Evolutionary conservation across 2,797 vertebrate species (phyloP).

Genomic region (Amblyopsis hoosieri): DNA sequence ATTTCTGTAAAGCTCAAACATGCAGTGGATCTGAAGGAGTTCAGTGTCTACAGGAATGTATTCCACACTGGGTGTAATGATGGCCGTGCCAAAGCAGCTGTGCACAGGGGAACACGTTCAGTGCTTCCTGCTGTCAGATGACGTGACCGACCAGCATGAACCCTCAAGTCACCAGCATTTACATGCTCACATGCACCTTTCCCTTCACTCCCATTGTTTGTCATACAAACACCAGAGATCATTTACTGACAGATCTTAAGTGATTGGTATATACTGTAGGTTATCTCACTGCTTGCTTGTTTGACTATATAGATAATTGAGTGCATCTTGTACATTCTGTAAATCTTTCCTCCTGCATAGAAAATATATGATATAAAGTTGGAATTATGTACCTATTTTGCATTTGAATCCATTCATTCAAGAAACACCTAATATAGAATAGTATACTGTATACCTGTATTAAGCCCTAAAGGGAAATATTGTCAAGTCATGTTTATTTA

Average conservation of each 20-base stretch:
- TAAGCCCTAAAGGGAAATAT: too few species aligned
- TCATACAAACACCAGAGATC: slow-evolving; percentile 75
- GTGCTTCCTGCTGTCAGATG: slow-evolving; percentile 48
- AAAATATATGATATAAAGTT: slow-evolving; percentile 77
- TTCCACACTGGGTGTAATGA: slow-evolving; percentile 40
- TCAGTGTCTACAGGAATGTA: slow-evolving; percentile 61
- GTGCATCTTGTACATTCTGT: slow-evolving; percentile 82
- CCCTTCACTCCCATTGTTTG: slow-evolving; percentile 65
- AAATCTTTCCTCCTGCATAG: slow-evolving; percentile 75
- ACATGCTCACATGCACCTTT: slow-evolving; percentile 51
- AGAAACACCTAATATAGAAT: neutral
- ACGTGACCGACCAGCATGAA: slow-evolving; percentile 65
- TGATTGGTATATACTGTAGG: slow-evolving; percentile 39
- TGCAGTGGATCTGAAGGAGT: slow-evolving; percentile 44
- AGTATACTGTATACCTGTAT: neutral
- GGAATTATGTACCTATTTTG: slow-evolving; percentile 59
- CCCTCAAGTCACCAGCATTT: slow-evolving; percentile 69
- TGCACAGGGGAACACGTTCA: slow-evolving; percentile 46
- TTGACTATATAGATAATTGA: slow-evolving; percentile 66
- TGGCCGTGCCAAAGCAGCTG: slow-evolving; percentile 41
- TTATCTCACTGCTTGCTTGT: slow-evolving; percentile 66
- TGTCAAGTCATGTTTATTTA: too few species aligned
- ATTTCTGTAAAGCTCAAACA: slow-evolving; percentile 47
- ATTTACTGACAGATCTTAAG: slow-evolving; percentile 60
- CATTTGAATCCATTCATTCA: slow-evolving; percentile 24